These are phyloP conservation scores for Tonatia bakeri DNA, from an alignment of 2,113 vertebrate species.

Conservation along the genomic window DNA sequence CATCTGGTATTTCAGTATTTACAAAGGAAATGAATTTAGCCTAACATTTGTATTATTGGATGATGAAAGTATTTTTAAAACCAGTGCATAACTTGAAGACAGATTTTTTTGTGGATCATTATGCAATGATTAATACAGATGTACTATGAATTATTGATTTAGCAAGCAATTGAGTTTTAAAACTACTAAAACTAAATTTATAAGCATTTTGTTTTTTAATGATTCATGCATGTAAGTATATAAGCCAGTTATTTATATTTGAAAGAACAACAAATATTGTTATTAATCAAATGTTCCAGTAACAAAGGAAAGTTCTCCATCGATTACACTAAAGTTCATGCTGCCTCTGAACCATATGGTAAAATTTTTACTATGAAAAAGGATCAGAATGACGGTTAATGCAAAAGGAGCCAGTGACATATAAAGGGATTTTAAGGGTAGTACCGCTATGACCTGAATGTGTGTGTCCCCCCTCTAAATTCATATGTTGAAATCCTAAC, in stretches of 20 bases:
- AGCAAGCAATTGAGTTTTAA: slow-evolving; percentile 44
- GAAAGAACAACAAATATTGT: slow-evolving; percentile 1
- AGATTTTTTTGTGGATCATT: slow-evolving; percentile 37
- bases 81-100: slow-evolving; percentile 41
- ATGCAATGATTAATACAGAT: slow-evolving; percentile 59
- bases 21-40: slow-evolving; percentile 60
- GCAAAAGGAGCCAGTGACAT: neutral
- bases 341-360: neutral
- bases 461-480: neutral
- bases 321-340: neutral
- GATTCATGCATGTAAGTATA: neutral
- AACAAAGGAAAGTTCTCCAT: neutral
- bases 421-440: neutral
- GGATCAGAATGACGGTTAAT: neutral
- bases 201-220: slow-evolving; percentile 46
- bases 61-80: slow-evolving; percentile 63
- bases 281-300: slow-evolving; percentile 19
- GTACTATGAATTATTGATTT: slow-evolving; percentile 59
- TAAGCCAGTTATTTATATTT: neutral
- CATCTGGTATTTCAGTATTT: slow-evolving; percentile 59
- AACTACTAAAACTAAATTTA: slow-evolving; percentile 41
- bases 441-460: neutral
- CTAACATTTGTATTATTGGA: slow-evolving; percentile 51
- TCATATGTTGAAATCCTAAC: neutral
- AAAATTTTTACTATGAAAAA: neutral